Base-by-base conservation (phyloP, 2,113 vertebrate genomes). In the Microtus pennsylvanicus region DNA sequence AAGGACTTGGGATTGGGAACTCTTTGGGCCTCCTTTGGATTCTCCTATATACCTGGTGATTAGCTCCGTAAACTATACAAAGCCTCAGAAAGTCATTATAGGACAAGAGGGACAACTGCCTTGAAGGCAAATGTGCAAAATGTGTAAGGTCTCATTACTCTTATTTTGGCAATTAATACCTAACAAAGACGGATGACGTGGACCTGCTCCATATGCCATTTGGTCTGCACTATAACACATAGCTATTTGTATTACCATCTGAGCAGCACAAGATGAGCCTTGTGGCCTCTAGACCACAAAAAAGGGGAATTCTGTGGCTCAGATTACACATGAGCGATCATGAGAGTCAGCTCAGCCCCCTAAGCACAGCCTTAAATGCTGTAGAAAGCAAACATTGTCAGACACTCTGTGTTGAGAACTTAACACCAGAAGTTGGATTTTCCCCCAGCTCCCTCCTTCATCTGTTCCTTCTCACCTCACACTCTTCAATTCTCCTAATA, bases 91-190 rank as follows among this genome's bases (percentile, higher is more conserved):
- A 26, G 21, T 80, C 74, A 38, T 58, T 58, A 47, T 42, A 42
- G 63, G 22, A 45, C 35, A 26, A 81, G 65, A n/a, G 10, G 12
- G 42, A 42, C 7, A 87, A 12, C 4, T 30, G 3, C 86, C 50
- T 89, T 70, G 58, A 55, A 92, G 70, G 63, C 33, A 89, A 87
- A 83, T 65, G 70, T 83, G 38, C 26, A 55, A 93, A 96, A 78
- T 52, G 75, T 45, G 13, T 16, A n/a, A 85, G 33, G 9, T 58
- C n/a, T 80, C 12, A 2, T 65, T 76, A 70, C 50, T 86, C 13
- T 83, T 88, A 90, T 92, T 88, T 72, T 11, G 67, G 17, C 6
- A 80, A 61, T 69, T 76, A 92, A 95, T 90, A 83, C 83, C 74
- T 70, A 82, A 82, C 65, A 67, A 67, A 74, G 47, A 69, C 11